phyloP scores from a whole-genome alignment of 2,113 vertebrate genomes.

The Triplophysa siluroides region DNA sequence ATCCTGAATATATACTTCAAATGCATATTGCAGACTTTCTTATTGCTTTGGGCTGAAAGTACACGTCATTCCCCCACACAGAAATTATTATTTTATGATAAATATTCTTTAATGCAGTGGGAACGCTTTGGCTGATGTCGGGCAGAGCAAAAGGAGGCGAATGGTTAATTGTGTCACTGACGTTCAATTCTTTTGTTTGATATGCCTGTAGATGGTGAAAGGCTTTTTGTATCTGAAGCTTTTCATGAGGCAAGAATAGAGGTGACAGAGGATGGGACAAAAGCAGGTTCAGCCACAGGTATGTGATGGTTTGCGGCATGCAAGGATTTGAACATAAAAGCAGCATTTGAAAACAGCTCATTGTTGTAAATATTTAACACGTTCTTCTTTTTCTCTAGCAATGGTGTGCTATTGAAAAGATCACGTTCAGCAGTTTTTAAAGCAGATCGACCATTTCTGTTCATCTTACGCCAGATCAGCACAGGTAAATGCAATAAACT shows the following conservation, averaged over 20 bases:
- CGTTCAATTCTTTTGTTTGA: neutral
- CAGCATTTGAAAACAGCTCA: neutral
- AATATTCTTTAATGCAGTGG: no score
- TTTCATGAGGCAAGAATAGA: constrained; percentile 85
- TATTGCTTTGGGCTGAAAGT: no score
- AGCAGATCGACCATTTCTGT: constrained; percentile 85
- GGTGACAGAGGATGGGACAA: constrained; percentile 84
- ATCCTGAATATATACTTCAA: no score
- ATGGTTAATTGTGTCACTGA: neutral
- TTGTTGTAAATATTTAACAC: neutral
- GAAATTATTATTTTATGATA: no score
- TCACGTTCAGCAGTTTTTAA: constrained; percentile 86
- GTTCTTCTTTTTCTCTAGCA: constrained; percentile 64
- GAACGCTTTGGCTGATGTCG: no score
- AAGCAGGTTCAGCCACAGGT: constrained; percentile 84
- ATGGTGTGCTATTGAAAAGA: constrained; percentile 87
- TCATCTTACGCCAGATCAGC: constrained; percentile 79
- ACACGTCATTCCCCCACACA: no score
- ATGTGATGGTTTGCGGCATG: neutral
- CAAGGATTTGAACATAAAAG: neutral
- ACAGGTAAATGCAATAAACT: constrained; percentile 75
- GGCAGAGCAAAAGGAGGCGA: no score
- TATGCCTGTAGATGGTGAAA: constrained; percentile 71
- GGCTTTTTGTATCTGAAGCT: constrained; percentile 84
- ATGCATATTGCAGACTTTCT: no score